Conservation (phyloP, 2,797 vertebrate genomes). For the Pseudochromis fuscus region DNA sequence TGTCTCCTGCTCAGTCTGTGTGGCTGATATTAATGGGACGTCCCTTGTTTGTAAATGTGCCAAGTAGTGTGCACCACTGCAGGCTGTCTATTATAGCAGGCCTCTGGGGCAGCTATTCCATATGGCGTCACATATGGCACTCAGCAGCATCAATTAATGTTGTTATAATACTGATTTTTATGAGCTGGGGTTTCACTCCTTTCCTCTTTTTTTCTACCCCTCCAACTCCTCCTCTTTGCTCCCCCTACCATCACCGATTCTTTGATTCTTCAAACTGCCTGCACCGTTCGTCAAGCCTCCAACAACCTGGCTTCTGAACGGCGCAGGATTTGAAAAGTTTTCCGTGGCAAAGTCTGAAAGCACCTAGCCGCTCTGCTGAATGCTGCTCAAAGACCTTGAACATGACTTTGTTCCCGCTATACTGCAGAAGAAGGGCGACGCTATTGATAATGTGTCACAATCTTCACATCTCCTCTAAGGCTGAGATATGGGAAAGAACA, state of each 20-base stretch:
- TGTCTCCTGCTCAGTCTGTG: slow-evolving; percentile 74
- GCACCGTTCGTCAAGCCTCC: slow-evolving; percentile 51
- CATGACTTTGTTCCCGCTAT: slow-evolving; percentile 47
- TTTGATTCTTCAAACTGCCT: slow-evolving; percentile 58
- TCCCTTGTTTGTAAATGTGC: slow-evolving; percentile 89
- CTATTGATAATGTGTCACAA: slow-evolving; percentile 35
- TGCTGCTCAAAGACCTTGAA: slow-evolving; percentile 59
- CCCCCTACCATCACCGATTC: slow-evolving; percentile 9
- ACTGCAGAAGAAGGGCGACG: slow-evolving; percentile 27
- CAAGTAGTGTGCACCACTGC: slow-evolving; percentile 86
- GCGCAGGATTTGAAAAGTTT: slow-evolving; percentile 40
- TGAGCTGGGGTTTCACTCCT: slow-evolving; percentile 74
- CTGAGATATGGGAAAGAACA: slow-evolving; percentile 33
- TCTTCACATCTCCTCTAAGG: slow-evolving; percentile 33
- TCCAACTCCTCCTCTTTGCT: background rate
- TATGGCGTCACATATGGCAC: slow-evolving; percentile 88
- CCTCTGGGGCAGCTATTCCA: slow-evolving; percentile 86
- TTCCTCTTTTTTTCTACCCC: slow-evolving; percentile 20
- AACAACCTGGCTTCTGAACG: slow-evolving; percentile 48
- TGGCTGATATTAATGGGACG: slow-evolving; percentile 86
- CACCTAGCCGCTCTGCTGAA: slow-evolving; percentile 40
- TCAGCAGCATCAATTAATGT: slow-evolving; percentile 91
- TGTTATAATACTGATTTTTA: slow-evolving; percentile 89
- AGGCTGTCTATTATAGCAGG: slow-evolving; percentile 87
- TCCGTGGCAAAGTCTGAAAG: slow-evolving; percentile 46